Evolutionary conservation across 2,888 invertebrate genomes (phyloP), one percentile per base, ranked within the genome.

Genomic region (Tinea trinotella): DNA sequence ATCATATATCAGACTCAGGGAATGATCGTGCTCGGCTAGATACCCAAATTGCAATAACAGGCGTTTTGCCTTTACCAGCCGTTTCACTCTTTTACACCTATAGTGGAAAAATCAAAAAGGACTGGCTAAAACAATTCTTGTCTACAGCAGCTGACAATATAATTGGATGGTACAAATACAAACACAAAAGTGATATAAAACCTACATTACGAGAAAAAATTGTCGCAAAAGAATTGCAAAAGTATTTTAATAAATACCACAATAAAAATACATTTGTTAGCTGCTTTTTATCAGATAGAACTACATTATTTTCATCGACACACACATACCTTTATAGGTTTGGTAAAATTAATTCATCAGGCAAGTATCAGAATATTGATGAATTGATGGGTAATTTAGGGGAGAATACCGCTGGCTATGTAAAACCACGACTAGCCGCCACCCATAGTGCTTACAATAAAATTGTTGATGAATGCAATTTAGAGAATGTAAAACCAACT

Each of bases 91-190:
- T 92, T 67, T 88, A 89, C 61, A 75, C 88, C 46, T 82, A 87
- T 1, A 75, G 84, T 2, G 91, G 91, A 6, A 80, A 78, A 64
- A 79, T 92, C 49, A 83, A 88, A 61, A 78, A 81, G 58, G 85
- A 88, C 59, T 85, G 86, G 59, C 64, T 92, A 1, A 68, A 73
- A 55, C 76, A 78, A 4, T 74, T 90, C 56, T 66, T 92, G 12
- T 81, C 87, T 1, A 76, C 76, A 56, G 80, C 85, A 56, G 81
- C 86, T 17, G 81, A 76, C 59, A 87, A 88, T 72, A 86, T 91
- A 17, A 88, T 92, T 7, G 92, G 90, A 18, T 92, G 92, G 91
- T 92, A 90, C 66, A 89, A 88, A 67, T 91, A 88, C 63, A 85
- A 90, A 59, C 81, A 83, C 59, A 84, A 87, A 54, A 78, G 79